Evolutionary conservation across 92 coral and sea anemone species (phyloP).

Genomic region (Diadumene lineata): DNA sequence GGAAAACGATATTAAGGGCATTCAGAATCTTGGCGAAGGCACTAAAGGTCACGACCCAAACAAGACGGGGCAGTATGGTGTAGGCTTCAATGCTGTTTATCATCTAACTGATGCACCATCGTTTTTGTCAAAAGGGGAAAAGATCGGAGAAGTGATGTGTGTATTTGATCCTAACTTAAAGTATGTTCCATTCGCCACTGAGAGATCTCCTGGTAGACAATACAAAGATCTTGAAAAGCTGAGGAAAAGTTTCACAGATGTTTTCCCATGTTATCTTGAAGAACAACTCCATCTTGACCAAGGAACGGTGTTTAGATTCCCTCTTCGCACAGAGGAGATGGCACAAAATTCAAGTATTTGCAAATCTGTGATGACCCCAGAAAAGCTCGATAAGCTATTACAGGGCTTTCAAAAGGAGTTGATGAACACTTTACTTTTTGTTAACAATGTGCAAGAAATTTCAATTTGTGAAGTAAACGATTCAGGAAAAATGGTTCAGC

Average conservation of each 20-base stretch:
- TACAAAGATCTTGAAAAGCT: constrained; percentile 34
- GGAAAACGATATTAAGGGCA: constrained; percentile 65
- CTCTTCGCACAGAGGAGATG: constrained; percentile 50
- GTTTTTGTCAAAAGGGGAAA: constrained; percentile 67
- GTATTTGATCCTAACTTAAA: constrained; percentile 76
- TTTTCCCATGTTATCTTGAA: constrained; percentile 66
- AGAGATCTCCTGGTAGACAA: constrained; percentile 58
- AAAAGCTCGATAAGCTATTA: constrained; percentile 44
- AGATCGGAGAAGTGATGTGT: constrained; percentile 74
- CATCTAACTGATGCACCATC: constrained; percentile 89
- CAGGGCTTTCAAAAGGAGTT: constrained; percentile 53
- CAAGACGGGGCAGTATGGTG: constrained; percentile 93
- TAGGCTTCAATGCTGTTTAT: constrained; percentile 91
- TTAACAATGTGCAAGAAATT: constrained; percentile 68
- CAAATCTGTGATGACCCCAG: constrained; percentile 20
- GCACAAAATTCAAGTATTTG: constrained; percentile 51
- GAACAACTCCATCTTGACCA: constrained; percentile 50
- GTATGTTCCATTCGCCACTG: constrained; percentile 66
- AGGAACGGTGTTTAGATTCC: constrained; percentile 80
- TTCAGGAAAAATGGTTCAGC: neutral
- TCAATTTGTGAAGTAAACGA: constrained; percentile 58
- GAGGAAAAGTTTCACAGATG: constrained; percentile 47
- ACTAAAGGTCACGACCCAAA: constrained; percentile 84
- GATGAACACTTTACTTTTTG: constrained; percentile 67
- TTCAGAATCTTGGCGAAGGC: constrained; percentile 88